Conservation (phyloP, 2,888 invertebrate genomes). For the Epistrophe eligans region DNA sequence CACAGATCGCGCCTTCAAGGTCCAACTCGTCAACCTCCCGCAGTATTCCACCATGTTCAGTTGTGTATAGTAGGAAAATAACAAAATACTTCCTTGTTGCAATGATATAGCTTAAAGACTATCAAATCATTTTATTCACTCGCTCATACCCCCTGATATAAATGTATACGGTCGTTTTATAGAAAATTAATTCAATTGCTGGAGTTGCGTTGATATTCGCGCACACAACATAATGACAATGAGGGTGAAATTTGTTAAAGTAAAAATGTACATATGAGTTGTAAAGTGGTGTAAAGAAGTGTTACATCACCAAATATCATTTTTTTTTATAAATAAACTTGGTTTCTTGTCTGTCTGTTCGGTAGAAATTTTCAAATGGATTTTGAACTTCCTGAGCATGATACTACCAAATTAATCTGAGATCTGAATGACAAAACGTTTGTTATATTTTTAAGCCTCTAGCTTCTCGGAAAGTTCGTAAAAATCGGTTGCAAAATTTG, state of each 20-base stretch:
- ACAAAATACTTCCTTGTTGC: slow-evolving; percentile 50
- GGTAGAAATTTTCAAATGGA: no score
- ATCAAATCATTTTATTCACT: slow-evolving; percentile 65
- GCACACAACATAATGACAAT: slow-evolving; percentile 65
- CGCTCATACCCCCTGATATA: slow-evolving; percentile 22
- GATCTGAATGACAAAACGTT: no score
- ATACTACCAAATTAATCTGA: no score
- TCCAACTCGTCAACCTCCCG: slow-evolving; percentile 42
- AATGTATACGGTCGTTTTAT: slow-evolving; percentile 56
- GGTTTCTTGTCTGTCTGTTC: no score
- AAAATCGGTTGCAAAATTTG: no score
- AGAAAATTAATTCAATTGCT: slow-evolving; percentile 75
- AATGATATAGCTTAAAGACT: slow-evolving; percentile 51
- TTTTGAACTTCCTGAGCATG: no score
- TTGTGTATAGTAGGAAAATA: not conserved
- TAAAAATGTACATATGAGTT: slow-evolving; percentile 45
- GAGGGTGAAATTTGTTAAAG: slow-evolving; percentile 70
- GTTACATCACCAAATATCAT: not conserved
- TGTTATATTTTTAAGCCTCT: no score
- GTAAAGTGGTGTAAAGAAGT: slow-evolving; percentile 37
- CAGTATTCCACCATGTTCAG: not conserved
- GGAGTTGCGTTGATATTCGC: slow-evolving; percentile 70
- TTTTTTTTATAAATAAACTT: no score
- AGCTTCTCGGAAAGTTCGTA: no score
- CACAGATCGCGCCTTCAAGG: slow-evolving; percentile 59